Evolutionary conservation across 2,113 vertebrate genomes (phyloP).

Genomic region (Nycticryphes semicollaris): DNA sequence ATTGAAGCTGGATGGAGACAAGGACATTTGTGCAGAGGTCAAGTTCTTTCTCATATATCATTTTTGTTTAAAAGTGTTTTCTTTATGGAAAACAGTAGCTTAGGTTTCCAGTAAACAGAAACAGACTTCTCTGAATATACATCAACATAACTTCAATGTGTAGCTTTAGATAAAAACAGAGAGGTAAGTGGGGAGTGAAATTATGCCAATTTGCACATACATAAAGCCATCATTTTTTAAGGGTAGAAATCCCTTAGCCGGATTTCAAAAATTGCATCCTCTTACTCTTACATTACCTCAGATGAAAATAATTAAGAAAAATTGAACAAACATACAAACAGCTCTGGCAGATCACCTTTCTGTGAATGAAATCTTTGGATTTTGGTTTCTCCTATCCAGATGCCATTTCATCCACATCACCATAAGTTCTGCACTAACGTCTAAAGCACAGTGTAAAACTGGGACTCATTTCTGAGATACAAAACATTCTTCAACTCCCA

Average conservation of each 20-base stretch:
- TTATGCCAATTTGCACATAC: not conserved
- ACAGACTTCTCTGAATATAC: not conserved
- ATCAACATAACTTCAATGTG: not conserved
- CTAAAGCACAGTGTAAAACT: not conserved
- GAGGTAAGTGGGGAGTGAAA: not conserved
- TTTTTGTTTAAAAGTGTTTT: constrained; percentile 1
- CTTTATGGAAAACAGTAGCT: not conserved
- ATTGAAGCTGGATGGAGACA: not conserved
- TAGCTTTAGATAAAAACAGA: not conserved
- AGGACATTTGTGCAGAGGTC: constrained; percentile 20
- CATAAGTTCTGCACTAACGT: not conserved
- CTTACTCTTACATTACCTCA: not conserved
- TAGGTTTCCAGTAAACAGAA: not conserved
- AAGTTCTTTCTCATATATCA: constrained; percentile 1
- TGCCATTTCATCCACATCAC: not conserved
- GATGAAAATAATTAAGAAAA: not conserved
- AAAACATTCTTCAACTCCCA: not conserved
- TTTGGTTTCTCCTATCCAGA: not conserved
- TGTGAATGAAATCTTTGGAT: not conserved
- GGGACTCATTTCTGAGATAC: not conserved
- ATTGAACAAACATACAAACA: not conserved
- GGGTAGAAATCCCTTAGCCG: not conserved
- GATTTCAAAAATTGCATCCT: not conserved
- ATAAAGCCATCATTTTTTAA: not conserved
- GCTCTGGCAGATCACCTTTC: not conserved